Percentiles rank a stretch among this genome's conserved stretches.
Evolutionary conservation across 2,888 invertebrate species (phyloP).

Genomic region (Eilema caniola): DNA sequence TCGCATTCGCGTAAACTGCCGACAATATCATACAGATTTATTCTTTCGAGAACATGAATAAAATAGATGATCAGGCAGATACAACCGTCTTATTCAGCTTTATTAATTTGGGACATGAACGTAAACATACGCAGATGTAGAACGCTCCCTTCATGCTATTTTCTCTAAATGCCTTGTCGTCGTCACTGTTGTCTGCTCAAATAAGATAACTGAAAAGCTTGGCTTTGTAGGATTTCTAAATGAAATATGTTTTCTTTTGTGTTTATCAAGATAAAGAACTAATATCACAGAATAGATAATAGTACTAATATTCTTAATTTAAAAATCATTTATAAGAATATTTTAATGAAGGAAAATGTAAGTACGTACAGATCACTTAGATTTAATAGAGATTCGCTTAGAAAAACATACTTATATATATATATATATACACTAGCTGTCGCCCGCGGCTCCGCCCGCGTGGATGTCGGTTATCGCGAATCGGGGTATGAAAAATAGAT

Average conservation of each 20-base stretch:
- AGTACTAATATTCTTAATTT: too few relatives aligned
- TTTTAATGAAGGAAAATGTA: too few relatives aligned
- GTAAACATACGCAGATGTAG: slow-evolving; percentile 19
- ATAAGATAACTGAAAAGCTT: slow-evolving; percentile 56
- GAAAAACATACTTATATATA: too few relatives aligned
- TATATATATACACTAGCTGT: too few relatives aligned
- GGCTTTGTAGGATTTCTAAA: slow-evolving; percentile 22
- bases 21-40: neutral
- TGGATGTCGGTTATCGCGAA: too few relatives aligned
- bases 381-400: too few relatives aligned
- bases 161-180: slow-evolving; percentile 22
- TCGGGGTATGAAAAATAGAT: too few relatives aligned
- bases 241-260: slow-evolving; percentile 4
- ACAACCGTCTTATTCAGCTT: slow-evolving; percentile 14
- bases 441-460: too few relatives aligned
- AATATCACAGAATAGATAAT: too few relatives aligned
- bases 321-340: too few relatives aligned
- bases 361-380: too few relatives aligned
- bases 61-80: slow-evolving; percentile 3
- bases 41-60: neutral
- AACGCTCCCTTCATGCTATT: slow-evolving; percentile 19
- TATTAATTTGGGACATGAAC: slow-evolving; percentile 16
- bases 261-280: neutral
- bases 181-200: slow-evolving; percentile 49
- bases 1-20: too few relatives aligned